Percentiles rank a stretch among this genome's conserved stretches.
phyloP scores from a whole-genome alignment of 2,797 vertebrate species.

The Lepilemur ruficaudatus region DNA sequence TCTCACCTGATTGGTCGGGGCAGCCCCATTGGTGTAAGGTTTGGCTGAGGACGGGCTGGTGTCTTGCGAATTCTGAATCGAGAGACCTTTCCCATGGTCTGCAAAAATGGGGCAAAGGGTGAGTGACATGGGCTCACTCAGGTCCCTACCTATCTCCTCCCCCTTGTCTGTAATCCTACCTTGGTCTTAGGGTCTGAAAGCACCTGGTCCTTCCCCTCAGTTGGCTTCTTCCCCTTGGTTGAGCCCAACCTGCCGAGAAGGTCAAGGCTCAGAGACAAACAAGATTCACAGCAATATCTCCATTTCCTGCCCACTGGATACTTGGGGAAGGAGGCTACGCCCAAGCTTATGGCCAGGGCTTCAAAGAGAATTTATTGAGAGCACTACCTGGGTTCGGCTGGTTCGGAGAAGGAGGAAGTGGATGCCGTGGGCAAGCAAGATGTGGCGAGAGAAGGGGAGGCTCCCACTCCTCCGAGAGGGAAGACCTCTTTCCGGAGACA shows the following conservation, averaged over 20 bases:
- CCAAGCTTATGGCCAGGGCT: not conserved
- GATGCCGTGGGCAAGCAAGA: conserved; percentile 76
- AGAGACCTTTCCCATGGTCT: conserved; percentile 90
- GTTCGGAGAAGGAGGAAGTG: conserved; percentile 79
- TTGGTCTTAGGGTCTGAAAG: conserved; percentile 89
- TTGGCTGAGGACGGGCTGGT: conserved; percentile 88
- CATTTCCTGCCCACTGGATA: not conserved
- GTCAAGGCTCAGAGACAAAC: conserved; percentile 27
- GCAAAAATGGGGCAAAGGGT: conserved; percentile 73
- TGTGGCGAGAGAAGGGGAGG: conserved; percentile 56
- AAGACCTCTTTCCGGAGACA: conserved; percentile 94
- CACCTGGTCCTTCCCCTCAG: conserved; percentile 81
- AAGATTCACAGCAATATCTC: not conserved
- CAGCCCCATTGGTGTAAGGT: conserved; percentile 94
- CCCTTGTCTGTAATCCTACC: conserved; percentile 76
- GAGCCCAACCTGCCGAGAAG: conserved; percentile 69
- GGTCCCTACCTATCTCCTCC: not conserved
- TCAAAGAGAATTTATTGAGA: not conserved
- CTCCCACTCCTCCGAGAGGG: conserved; percentile 82
- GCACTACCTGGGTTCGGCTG: conserved; percentile 75
- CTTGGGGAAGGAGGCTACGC: not conserved
- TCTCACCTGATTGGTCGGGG: conserved; percentile 90
- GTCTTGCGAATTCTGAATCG: conserved; percentile 91
- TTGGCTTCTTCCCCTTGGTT: conserved; percentile 61
- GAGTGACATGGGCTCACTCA: not conserved